Evolutionary conservation across 2,888 invertebrate species (phyloP).

Genomic region (Gastrophysa polygoni): DNA sequence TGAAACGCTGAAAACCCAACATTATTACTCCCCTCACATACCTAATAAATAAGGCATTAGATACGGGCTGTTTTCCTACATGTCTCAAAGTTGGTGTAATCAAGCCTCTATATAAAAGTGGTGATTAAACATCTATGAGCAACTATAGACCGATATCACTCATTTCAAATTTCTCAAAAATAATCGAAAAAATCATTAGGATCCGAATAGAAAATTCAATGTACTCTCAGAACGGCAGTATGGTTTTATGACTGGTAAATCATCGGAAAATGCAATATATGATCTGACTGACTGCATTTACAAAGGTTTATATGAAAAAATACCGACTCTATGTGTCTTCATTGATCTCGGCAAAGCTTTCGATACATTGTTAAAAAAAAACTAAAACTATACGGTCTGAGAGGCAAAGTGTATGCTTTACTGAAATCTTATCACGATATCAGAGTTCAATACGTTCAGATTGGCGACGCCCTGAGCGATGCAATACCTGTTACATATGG

Average conservation of each 20-base stretch:
- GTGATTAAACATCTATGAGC: slow-evolving; percentile 5
- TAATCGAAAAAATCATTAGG: slow-evolving; percentile 1
- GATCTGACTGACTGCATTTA: slow-evolving; percentile 6
- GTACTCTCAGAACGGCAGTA: neutral
- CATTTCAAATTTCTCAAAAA: neutral
- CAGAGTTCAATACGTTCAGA: slow-evolving; percentile 1
- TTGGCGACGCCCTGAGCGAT: neutral
- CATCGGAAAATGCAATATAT: neutral
- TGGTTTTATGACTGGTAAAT: neutral
- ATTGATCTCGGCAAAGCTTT: slow-evolving; percentile 1
- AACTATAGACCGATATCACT: slow-evolving; percentile 3
- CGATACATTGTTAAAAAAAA: slow-evolving; percentile 1
- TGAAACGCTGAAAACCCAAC: slow-evolving; percentile 1
- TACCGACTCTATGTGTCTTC: slow-evolving; percentile 3
- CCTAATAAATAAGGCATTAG: slow-evolving; percentile 7
- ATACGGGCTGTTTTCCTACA: slow-evolving; percentile 6
- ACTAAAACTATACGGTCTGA: neutral
- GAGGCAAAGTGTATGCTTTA: slow-evolving; percentile 4
- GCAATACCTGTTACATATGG: slow-evolving; percentile 2
- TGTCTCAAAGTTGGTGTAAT: slow-evolving; percentile 8
- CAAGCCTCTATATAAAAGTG: slow-evolving; percentile 1
- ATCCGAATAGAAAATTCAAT: neutral
- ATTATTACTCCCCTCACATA: slow-evolving; percentile 6
- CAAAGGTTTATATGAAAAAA: neutral
- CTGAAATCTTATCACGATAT: neutral